Percentiles rank a stretch among this genome's conserved stretches.
Evolutionary conservation across 1,140 invertebrate species (phyloP).

Genomic region (Drosophila simulans): DNA sequence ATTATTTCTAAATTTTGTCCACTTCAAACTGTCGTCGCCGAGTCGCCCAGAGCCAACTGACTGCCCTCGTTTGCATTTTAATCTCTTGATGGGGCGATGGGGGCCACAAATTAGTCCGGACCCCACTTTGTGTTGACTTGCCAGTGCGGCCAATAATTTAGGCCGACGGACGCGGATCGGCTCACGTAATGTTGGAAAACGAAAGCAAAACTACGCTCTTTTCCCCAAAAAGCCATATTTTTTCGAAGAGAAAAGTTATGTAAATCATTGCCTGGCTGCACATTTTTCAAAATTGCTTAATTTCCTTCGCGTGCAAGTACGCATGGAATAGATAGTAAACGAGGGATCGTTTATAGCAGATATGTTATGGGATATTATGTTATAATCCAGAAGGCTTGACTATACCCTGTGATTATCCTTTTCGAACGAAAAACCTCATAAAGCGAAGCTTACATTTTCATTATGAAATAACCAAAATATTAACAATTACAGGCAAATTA

Average conservation of each 20-base stretch:
- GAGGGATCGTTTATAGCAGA: too few species aligned
- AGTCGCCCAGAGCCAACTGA: constrained; percentile 48
- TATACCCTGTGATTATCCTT: too few species aligned
- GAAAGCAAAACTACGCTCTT: constrained; percentile 56
- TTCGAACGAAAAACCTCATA: too few species aligned
- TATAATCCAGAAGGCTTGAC: too few species aligned
- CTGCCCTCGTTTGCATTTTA: constrained; percentile 79
- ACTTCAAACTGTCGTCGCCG: constrained; percentile 77
- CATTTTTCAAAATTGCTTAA: constrained; percentile 65
- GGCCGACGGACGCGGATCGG: constrained; percentile 27
- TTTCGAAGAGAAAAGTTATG: constrained; percentile 51
- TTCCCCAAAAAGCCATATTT: constrained; percentile 13
- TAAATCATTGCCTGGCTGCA: constrained; percentile 60
- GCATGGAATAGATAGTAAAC: neutral
- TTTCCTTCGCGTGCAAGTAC: constrained; percentile 30
- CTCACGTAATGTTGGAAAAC: constrained; percentile 57
- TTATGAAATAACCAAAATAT: neutral
- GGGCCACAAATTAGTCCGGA: constrained; percentile 72
- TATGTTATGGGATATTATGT: too few species aligned
- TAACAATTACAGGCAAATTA: too few species aligned
- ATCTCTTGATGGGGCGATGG: constrained; percentile 44
- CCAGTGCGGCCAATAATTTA: constrained; percentile 75
- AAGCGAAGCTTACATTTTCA: neutral
- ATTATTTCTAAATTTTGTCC: constrained; percentile 82
- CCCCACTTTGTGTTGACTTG: constrained; percentile 76